Conservation (phyloP, 2,888 invertebrate genomes). For the Sinelater perroti region DNA sequence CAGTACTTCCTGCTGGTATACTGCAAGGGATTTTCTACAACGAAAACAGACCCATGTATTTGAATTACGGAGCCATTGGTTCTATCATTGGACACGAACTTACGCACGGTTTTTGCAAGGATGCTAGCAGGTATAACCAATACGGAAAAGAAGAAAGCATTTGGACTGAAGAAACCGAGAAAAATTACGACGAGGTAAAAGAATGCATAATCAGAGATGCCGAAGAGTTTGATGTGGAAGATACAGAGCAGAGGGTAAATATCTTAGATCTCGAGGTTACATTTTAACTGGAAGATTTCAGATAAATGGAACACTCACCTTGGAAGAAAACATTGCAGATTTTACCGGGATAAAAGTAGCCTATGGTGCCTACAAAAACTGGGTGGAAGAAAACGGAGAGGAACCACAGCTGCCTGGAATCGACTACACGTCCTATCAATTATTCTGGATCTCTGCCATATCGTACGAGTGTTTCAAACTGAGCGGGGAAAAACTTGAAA, state of each 20-base stretch:
- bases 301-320: constrained; percentile 86
- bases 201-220: constrained; percentile 18
- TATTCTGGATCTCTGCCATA: constrained; percentile 58
- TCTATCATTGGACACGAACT: constrained; percentile 10
- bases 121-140: background rate
- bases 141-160: constrained; percentile 2
- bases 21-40: constrained; percentile 70
- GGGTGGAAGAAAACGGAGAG: constrained; percentile 70
- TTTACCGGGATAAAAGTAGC: constrained; percentile 90
- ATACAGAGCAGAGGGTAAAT: constrained; percentile 16
- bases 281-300: no score
- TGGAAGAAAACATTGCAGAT: constrained; percentile 93
- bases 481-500: constrained; percentile 18
- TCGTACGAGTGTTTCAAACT: constrained; percentile 22
- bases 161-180: constrained; percentile 18
- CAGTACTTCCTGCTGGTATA: background rate
- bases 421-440: constrained; percentile 68
- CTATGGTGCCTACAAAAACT: constrained; percentile 80
- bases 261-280: no score
- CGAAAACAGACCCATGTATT: constrained; percentile 55
- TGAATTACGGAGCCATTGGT: constrained; percentile 14
- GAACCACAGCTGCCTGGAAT: constrained; percentile 77
- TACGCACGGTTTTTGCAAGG: constrained; percentile 15
- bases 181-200: constrained; percentile 3
- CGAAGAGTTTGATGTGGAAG: constrained; percentile 21